Evolutionary conservation across 2,797 vertebrate species (phyloP).

Genomic region (Pelochelys cantorii): DNA sequence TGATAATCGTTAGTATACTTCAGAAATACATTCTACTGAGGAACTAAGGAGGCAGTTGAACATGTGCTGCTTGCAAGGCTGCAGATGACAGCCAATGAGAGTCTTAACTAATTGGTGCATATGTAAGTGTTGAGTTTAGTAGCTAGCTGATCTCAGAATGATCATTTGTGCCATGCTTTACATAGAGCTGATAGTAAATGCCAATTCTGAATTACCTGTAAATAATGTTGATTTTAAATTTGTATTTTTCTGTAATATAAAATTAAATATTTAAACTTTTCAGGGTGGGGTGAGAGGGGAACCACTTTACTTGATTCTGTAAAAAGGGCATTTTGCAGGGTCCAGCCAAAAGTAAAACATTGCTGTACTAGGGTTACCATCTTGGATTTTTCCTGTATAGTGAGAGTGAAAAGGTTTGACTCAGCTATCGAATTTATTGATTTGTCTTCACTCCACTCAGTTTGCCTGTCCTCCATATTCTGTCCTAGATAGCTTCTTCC

Average conservation of each 20-base stretch:
- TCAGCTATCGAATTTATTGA: slow-evolving; percentile 39
- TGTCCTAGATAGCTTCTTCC: slow-evolving; percentile 65
- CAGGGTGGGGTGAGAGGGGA: slow-evolving; percentile 28
- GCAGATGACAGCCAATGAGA: slow-evolving; percentile 14
- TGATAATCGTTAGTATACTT: slow-evolving; percentile 33
- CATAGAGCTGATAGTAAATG: slow-evolving; percentile 70
- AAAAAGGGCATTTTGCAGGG: slow-evolving; percentile 76
- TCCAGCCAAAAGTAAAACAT: slow-evolving; percentile 67
- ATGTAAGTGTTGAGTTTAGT: slow-evolving; percentile 69
- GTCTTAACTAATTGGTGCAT: slow-evolving; percentile 76
- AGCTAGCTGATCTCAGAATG: slow-evolving; percentile 74
- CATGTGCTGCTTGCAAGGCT: slow-evolving; percentile 49
- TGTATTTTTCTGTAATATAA: slow-evolving; percentile 80
- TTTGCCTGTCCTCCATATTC: slow-evolving; percentile 71
- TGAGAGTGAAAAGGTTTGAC: slow-evolving; percentile 61
- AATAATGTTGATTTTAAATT: slow-evolving; percentile 75
- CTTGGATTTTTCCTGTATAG: slow-evolving; percentile 42
- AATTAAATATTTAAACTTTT: slow-evolving; percentile 79
- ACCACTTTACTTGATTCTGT: slow-evolving; percentile 71
- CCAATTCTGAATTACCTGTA: slow-evolving; percentile 77
- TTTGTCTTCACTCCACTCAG: slow-evolving; percentile 58
- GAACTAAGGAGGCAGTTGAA: slow-evolving; percentile 52
- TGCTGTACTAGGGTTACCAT: slow-evolving; percentile 42
- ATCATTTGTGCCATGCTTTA: slow-evolving; percentile 70
- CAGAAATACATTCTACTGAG: slow-evolving; percentile 41